Base-by-base conservation (phyloP, 2,113 vertebrate genomes). In the Cromileptes altivelis region DNA sequence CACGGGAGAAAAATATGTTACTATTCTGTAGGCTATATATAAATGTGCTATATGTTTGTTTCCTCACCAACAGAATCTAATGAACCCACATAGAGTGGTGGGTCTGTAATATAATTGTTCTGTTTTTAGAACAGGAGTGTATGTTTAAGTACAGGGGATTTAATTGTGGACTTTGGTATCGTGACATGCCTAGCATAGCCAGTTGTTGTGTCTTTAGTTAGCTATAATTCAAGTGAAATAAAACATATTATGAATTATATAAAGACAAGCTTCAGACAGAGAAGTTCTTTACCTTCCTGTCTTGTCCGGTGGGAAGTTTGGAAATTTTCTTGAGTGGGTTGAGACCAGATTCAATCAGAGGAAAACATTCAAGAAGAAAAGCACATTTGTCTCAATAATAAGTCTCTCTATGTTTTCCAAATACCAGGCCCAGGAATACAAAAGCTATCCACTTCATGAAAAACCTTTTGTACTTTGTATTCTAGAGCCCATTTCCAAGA, bases 341-440 rank as follows among this genome's bases (percentile, higher is more conserved):
- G n/a, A 73, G 23, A 27, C 18, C 27, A 78, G 55, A 71, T 40
- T 67, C 60, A 84, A 55, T 79, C 40, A 67, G 30, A 37, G 37
- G 21, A 78, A 47, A 71, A 62, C 49, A 21, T 65, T 82, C 5
- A 27, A 70, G 27, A 50, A 78, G 33, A 33, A 25, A 12, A n/a
- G 10, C 8, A 72, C 19, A 50, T 9, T 30, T 42, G 21, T 27
- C 45, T 84, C 33, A 27, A 42, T 3, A 70, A 9, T 61, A 55
- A 57, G 15, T 33, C 12, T 33, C 9, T 69, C 1, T 10, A 25
- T 75, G 50, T 64, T 78, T 56, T 69, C 33, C 14, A 61, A 47
- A 50, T 19, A 23, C 19, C 12, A 18, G 9, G 27, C n/a, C 12
- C 27, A 77, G 23, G 40, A 70, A 42, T 53, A 42, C 49, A 56